These are phyloP conservation scores for Rhinophrynus dorsalis DNA, from an alignment of 2,797 vertebrate genomes.

Conservation along the genomic window DNA sequence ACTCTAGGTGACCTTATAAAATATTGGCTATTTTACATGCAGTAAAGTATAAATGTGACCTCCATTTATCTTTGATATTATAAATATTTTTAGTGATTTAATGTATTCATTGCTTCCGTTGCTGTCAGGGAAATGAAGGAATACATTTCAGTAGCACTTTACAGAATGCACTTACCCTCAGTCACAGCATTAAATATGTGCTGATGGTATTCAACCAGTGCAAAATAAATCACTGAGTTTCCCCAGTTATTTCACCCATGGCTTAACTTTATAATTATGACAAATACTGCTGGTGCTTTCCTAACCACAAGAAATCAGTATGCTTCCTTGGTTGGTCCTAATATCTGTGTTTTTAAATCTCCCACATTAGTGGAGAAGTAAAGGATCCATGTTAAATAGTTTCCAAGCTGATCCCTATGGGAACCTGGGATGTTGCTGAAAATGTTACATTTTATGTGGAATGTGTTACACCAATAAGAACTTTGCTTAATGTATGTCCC, in stretches of 20 bases:
- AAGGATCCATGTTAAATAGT: conserved; percentile 3
- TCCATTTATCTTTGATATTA: conserved; percentile 67
- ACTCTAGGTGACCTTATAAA: conserved; percentile 68
- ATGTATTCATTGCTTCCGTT: conserved; percentile 64
- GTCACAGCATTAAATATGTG: conserved; percentile 62
- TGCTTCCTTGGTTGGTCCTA: conserved; percentile 1
- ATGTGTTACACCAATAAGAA: too few relatives aligned
- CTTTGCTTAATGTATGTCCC: background rate
- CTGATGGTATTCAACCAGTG: conserved; percentile 57
- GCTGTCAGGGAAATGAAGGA: conserved; percentile 71
- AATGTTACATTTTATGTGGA: background rate
- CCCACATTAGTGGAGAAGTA: conserved; percentile 20
- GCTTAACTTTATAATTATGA: conserved; percentile 50
- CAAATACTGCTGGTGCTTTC: conserved; percentile 40
- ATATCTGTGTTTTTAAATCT: conserved; percentile 24
- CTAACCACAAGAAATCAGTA: conserved; percentile 36
- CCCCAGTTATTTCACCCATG: conserved; percentile 55
- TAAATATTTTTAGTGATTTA: conserved; percentile 70
- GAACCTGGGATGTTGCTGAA: background rate
- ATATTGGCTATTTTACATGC: conserved; percentile 56
- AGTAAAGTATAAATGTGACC: conserved; percentile 59
- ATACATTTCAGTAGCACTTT: conserved; percentile 72
- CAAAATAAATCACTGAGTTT: conserved; percentile 67
- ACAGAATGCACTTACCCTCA: conserved; percentile 64
- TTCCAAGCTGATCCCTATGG: background rate